Evolutionary conservation across 2,888 invertebrate genomes (phyloP), one percentile per base, ranked within the genome.

Genomic region (Acleris holmiana): DNA sequence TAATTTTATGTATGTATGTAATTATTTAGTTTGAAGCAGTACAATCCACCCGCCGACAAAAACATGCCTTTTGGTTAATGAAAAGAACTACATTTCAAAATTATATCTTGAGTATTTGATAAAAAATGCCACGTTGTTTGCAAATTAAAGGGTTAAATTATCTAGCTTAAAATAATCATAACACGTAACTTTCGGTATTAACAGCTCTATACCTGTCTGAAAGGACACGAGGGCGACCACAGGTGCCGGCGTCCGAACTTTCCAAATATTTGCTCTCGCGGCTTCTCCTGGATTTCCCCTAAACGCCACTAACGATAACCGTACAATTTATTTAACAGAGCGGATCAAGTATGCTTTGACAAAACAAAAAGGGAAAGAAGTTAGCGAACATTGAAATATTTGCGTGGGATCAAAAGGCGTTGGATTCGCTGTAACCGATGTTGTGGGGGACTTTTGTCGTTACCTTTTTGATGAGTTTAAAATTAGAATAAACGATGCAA

Each of bases 301-400:
- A 76, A 79, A 77, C 76, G 74, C 80, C 82, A 85, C 83, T 81
- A 80, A 83, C 88, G 83, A 85, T 86, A 86, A 83, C 82, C 78
- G 76, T 76, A 81, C 80, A 84, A 86, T 88, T 86, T 87, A 87
- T 88, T 85, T 81, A 84, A 80, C 85, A 69, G 78, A 80, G 73
- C 80, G 84, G 89, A 91, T 91, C 88, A 90, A 91, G 89, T 89
- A 90, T 89, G 89, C 91, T 91, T 91, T 91, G 91, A 88, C 89
- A 88, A 78, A 85, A 84, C 83, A 84, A 79, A 83, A 86, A 83
- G 83, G 85, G 76, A 75, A 78, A 77, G 69, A 69, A 72, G 73
- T 74, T 75, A 53, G 70, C 69, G 75, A 75, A 82, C 84, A 82
- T 74, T 69, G 71, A 75, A 83, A 83, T 86, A 82, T 85, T 86